Percentiles rank a stretch among this genome's conserved stretches.
These are phyloP conservation scores for Fopius arisanus DNA, from an alignment of 1,140 invertebrate species.

Conservation along the genomic window DNA sequence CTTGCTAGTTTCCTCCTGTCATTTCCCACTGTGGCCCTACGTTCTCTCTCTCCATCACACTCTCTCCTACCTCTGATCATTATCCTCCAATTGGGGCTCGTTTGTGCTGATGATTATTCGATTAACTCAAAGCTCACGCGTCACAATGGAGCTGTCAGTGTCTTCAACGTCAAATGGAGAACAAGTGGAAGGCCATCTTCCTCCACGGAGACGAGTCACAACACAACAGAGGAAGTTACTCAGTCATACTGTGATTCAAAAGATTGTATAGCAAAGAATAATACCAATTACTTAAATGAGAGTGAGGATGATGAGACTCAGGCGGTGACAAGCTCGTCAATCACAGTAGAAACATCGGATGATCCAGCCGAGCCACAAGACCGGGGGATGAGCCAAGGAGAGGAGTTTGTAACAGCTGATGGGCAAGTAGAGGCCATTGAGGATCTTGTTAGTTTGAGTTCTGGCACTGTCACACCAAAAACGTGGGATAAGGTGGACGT, in stretches of 20 bases:
- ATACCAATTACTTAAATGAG: too few relatives aligned
- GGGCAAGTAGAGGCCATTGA: not conserved
- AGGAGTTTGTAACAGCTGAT: not conserved
- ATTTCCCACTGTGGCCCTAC: constrained; percentile 49
- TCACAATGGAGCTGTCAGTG: not conserved
- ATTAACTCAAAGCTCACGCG: not conserved
- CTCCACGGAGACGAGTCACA: too few relatives aligned
- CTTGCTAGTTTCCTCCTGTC: constrained; percentile 45
- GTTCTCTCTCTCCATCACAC: constrained; percentile 25
- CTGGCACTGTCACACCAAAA: not conserved
- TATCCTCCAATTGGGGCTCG: not conserved
- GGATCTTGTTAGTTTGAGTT: not conserved
- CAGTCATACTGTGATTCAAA: too few relatives aligned
- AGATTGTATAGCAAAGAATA: too few relatives aligned
- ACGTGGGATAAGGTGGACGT: constrained; percentile 53
- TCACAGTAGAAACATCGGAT: too few relatives aligned
- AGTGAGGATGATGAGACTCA: too few relatives aligned
- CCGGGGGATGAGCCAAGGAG: not conserved
- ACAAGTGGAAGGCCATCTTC: not conserved
- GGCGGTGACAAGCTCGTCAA: too few relatives aligned
- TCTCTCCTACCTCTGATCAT: not conserved
- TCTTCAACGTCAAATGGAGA: not conserved
- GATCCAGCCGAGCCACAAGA: too few relatives aligned
- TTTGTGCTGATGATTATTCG: not conserved
- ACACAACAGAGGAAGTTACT: too few relatives aligned